phyloP scores from a whole-genome alignment of 2,888 invertebrate genomes.

The Timema podura region DNA sequence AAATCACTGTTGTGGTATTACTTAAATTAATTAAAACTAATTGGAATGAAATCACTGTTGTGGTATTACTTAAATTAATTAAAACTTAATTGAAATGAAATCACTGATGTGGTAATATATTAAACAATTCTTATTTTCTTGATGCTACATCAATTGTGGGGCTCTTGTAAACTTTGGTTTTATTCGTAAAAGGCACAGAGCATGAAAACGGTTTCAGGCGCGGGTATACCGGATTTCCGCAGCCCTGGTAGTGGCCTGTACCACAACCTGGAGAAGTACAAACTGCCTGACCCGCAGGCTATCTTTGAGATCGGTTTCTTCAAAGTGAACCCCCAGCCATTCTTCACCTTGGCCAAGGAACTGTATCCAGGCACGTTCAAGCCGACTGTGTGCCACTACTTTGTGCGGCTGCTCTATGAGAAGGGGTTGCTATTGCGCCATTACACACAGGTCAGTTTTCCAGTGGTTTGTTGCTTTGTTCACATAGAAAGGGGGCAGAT shows the following conservation, averaged over 20 bases:
- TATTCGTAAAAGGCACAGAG: not conserved
- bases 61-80: not conserved
- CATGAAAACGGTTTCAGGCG: no score
- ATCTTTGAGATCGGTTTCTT: slow-evolving; percentile 92
- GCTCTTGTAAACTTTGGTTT: not conserved
- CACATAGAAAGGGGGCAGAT: no score
- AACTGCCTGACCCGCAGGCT: slow-evolving; percentile 85
- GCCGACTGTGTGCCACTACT: slow-evolving; percentile 89
- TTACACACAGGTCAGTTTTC: slow-evolving; percentile 50
- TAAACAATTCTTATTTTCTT: not conserved
- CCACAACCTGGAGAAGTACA: slow-evolving; percentile 84
- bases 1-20: no score
- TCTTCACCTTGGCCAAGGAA: slow-evolving; percentile 86
- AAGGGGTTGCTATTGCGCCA: slow-evolving; percentile 60
- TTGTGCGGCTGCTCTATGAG: slow-evolving; percentile 76
- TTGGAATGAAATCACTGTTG: no score
- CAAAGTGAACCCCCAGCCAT: slow-evolving; percentile 82
- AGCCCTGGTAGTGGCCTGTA: slow-evolving; percentile 91
- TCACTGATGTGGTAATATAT: not conserved
- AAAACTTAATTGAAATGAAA: not conserved
- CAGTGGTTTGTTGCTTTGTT: no score
- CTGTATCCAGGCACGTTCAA: slow-evolving; percentile 82
- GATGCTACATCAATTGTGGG: not conserved
- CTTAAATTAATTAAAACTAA: no score
- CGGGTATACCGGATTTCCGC: slow-evolving; percentile 95